A percentile compares a stretch with the other conserved stretches of the same genome.
Conservation (phyloP, 2,888 invertebrate species). For the Agrochola lychnidis region DNA sequence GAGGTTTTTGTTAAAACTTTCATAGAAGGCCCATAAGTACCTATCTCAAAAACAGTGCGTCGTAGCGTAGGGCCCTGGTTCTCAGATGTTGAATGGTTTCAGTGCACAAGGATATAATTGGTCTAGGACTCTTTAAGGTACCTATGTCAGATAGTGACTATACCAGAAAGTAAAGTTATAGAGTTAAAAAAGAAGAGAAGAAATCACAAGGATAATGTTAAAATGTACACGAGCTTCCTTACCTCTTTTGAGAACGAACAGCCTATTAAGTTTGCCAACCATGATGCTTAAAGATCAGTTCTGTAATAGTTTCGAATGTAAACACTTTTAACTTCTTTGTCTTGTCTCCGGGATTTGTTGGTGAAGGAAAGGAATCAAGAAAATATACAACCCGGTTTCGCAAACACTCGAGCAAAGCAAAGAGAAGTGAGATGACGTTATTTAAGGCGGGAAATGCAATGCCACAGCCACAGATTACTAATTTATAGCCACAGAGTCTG, state of each 20-base stretch:
- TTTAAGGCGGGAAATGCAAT: slow-evolving; percentile 26
- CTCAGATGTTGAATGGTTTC: no score
- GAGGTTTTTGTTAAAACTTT: neutral
- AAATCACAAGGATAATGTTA: neutral
- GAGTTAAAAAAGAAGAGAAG: neutral
- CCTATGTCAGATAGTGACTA: neutral
- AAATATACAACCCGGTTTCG: neutral
- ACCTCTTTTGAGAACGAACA: slow-evolving; percentile 88
- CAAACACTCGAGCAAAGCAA: neutral
- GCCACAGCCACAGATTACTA: no score
- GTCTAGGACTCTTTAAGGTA: no score
- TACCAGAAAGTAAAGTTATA: neutral
- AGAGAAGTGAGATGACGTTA: slow-evolving; percentile 23
- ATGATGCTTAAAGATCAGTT: slow-evolving; percentile 64
- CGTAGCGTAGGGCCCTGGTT: no score
- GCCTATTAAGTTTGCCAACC: slow-evolving; percentile 83
- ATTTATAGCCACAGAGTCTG: no score
- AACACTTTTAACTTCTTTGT: slow-evolving; percentile 1
- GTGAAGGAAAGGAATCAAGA: neutral
- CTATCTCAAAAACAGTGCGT: neutral
- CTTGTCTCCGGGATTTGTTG: neutral
- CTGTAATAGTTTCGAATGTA: neutral
- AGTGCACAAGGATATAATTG: no score
- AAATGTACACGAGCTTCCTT: slow-evolving; percentile 54
- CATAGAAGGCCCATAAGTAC: neutral